Base-by-base conservation (phyloP, 2,888 invertebrate species). In the Drosophila mimetica region DNA sequence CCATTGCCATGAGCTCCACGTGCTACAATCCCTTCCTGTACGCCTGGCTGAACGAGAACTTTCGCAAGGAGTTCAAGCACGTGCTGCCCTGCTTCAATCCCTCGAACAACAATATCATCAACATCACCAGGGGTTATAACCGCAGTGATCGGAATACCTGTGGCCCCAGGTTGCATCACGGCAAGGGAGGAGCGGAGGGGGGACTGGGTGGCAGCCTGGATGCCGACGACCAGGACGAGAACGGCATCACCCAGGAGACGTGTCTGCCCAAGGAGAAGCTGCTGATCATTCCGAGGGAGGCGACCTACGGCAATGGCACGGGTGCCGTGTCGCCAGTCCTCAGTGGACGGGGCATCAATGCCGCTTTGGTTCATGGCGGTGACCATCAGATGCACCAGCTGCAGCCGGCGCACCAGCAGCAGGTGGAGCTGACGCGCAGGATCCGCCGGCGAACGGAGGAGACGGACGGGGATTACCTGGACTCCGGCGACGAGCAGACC, bases 11-110 rank as follows among this genome's bases (percentile, higher is more conserved):
- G 97, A 97, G 97, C 58, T 98, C 98, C 50, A 98, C 97, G 0
- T 97, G 98, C 91, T 99, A 98, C 93, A 99, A 99, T 91, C 98
- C 98, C 0, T 97, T 99, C 90, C 94, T 99, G 42, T 99, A 99
- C 91, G 98, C 98, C 20, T 99, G 98, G 98, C 95, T 99, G 93
- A 99, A 99, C 92, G 98, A 98, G 73, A 92, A 92, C 72, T 98
- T 98, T 89, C 94, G 97, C 50, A 97, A 98, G 90, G 97, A 98
- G 91, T 98, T 98, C 91, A 97, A 96, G 89, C 95, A 95, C 90
- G 94, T 96, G 61, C 92, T 95, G 76, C 94, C 94, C 7, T 94
- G 94, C 83, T 94, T 94, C 64, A 93, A 94, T 86, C 92, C 93
- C 22, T 93, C 93, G 64, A 90, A 90, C 58, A 90, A 90, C 54